These are phyloP conservation scores for Zoanthus sociatus DNA, from an alignment of 92 coral and sea anemone genomes.

Conservation along the genomic window DNA sequence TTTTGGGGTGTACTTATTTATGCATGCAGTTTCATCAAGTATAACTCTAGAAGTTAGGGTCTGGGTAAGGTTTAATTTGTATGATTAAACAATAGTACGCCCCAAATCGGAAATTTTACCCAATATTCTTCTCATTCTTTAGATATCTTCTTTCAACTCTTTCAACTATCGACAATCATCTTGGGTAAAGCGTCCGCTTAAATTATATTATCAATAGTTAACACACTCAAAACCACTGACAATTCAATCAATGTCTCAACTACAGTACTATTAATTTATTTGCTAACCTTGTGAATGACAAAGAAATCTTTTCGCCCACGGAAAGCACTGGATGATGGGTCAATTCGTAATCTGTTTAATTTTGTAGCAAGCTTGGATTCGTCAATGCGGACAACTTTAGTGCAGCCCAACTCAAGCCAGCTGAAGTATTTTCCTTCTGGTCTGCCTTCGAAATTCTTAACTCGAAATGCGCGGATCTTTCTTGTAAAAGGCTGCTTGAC, in stretches of 20 bases:
- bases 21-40: too few relatives aligned
- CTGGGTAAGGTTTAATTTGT: too few relatives aligned
- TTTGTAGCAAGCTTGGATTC: slow-evolving; percentile 69
- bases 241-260: not conserved
- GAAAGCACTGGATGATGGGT: slow-evolving; percentile 40
- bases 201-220: not conserved
- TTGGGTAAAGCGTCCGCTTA: too few relatives aligned
- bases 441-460: slow-evolving; percentile 55
- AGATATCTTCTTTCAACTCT: too few relatives aligned
- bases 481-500: slow-evolving; percentile 72
- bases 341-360: slow-evolving; percentile 52
- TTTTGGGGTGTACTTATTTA: too few relatives aligned
- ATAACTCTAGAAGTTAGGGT: too few relatives aligned
- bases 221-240: not conserved
- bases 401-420: slow-evolving; percentile 82
- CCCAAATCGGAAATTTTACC: too few relatives aligned
- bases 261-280: not conserved
- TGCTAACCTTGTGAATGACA: slow-evolving; percentile 73
- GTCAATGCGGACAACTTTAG: slow-evolving; percentile 75
- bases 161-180: too few relatives aligned
- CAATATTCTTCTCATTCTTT: too few relatives aligned
- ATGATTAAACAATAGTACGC: too few relatives aligned
- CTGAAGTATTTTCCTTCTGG: slow-evolving; percentile 86
- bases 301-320: slow-evolving; percentile 68
- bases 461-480: slow-evolving; percentile 63